Base-by-base conservation (phyloP, 1,140 invertebrate genomes). In the Chrysoperla carnea region DNA sequence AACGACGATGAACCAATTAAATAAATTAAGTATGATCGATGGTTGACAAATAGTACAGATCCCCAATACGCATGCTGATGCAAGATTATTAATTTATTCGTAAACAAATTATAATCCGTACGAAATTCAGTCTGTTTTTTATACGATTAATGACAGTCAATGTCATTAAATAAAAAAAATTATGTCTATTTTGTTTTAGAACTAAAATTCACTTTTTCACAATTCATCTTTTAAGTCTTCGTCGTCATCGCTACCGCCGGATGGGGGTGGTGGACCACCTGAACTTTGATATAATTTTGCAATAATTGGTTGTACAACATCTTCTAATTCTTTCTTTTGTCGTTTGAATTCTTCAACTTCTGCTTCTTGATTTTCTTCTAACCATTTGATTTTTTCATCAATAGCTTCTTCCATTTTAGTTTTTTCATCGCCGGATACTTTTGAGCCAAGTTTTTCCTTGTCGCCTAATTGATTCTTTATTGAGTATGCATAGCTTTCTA, bases 401-500 rank as follows among this genome's bases (percentile, higher is more conserved):
- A 98, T 86, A 14, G 88, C 89, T 51, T 84, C 80, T 59, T 96
- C 93, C 71, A 99, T 91, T 53, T 92, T 97, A 6, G 82, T 66
- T 62, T 98, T 99, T 41, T 99, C 95, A 6, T 87, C 80, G 42
- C 86, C 88, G 50, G 72, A 75, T 29, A 90, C 53, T 64, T 99
- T 99, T 29, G 84, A 75, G 14, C 94, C 95, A 14, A 99, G 75
- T 66, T 99, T 99, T 48, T 99, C 95, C 63, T 99, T 99, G 59
- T 99, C 95, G 35, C 70, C 72, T 14, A 99, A 69, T 62, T 99
- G 96, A 63, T 95, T 98, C 69, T 99, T 99, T 27, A 99, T 71
- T 7, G 89, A 90, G 61, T 99, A 99, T 1, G 91, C 90, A 53
- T 98, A 98, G 27, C 90, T 93, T 66, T 99, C 95, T 29, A 99